Conservation (phyloP, 1,140 invertebrate species). For the Drosophila sproati region DNA sequence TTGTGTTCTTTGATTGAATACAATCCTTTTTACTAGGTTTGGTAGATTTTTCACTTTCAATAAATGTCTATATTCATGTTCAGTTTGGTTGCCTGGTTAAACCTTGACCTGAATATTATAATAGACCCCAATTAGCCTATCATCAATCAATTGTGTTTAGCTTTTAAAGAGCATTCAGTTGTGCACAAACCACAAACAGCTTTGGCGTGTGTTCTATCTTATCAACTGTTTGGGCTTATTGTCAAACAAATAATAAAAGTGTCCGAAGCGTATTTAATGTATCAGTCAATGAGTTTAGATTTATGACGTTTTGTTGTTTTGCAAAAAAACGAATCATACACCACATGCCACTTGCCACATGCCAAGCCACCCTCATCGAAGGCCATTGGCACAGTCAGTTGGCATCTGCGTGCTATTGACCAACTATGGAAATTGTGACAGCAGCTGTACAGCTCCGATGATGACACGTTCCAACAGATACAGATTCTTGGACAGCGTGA, state of each 20-base stretch:
- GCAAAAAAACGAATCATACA: not conserved
- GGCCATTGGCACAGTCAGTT: conserved; percentile 47
- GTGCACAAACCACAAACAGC: not conserved
- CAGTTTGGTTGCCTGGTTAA: not conserved
- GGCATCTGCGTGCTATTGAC: conserved; percentile 52
- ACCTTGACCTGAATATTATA: not conserved
- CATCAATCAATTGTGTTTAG: conserved; percentile 18
- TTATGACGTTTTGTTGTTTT: conserved; percentile 43
- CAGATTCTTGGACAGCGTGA: conserved; percentile 19
- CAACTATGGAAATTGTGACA: conserved; percentile 38
- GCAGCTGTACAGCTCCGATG: conserved; percentile 33
- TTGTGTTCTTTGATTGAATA: too few relatives aligned
- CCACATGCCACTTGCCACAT: not conserved
- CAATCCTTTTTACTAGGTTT: too few relatives aligned
- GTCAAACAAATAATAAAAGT: conserved; percentile 26
- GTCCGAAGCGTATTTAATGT: conserved; percentile 11
- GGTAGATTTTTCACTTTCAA: too few relatives aligned
- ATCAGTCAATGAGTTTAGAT: conserved; percentile 23
- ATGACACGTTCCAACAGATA: conserved; percentile 47
- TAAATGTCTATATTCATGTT: too few relatives aligned
- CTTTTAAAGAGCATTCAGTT: conserved; percentile 30
- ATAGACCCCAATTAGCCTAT: not conserved
- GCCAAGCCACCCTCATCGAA: conserved; percentile 30
- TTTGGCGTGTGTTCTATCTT: conserved; percentile 35
- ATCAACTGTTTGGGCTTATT: conserved; percentile 40